phyloP scores from a whole-genome alignment of 1,140 invertebrate genomes.

The Helicoverpa zea region DNA sequence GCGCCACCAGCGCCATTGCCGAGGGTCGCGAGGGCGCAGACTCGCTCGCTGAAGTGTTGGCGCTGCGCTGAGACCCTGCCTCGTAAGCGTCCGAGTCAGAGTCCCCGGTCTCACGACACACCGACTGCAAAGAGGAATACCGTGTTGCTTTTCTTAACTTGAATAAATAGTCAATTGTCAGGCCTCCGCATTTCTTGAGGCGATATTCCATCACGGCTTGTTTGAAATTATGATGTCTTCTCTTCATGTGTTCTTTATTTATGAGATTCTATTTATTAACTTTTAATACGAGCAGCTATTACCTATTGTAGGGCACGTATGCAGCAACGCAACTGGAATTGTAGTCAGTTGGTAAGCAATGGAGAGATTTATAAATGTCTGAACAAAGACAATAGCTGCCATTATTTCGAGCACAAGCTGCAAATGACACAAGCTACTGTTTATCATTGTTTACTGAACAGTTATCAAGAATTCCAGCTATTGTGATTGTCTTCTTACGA shows the following conservation, averaged over 20 bases:
- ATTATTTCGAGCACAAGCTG: neutral
- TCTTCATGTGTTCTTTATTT: too few relatives aligned
- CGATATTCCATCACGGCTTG: too few relatives aligned
- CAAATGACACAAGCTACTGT: conserved; percentile 2
- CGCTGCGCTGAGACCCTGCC: conserved; percentile 74
- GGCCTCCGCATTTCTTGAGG: too few relatives aligned
- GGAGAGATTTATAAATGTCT: neutral
- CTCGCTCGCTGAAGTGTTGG: conserved; percentile 46
- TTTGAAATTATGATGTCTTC: too few relatives aligned
- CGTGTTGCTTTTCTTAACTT: too few relatives aligned
- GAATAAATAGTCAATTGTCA: too few relatives aligned
- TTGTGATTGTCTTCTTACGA: conserved; percentile 2
- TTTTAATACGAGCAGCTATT: too few relatives aligned
- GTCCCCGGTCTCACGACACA: conserved; percentile 88
- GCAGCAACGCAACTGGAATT: too few relatives aligned
- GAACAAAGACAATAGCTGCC: neutral
- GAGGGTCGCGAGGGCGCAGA: conserved; percentile 82
- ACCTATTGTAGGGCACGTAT: too few relatives aligned
- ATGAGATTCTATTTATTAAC: too few relatives aligned
- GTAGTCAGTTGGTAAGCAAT: neutral
- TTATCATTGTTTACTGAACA: conserved; percentile 4
- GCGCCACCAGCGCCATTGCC: conserved; percentile 90
- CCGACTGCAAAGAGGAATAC: conserved; percentile 79
- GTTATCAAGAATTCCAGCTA: neutral
- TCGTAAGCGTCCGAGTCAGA: conserved; percentile 94